Evolutionary conservation across 1,140 invertebrate species (phyloP).

Genomic region (Pollicipes pollicipes): DNA sequence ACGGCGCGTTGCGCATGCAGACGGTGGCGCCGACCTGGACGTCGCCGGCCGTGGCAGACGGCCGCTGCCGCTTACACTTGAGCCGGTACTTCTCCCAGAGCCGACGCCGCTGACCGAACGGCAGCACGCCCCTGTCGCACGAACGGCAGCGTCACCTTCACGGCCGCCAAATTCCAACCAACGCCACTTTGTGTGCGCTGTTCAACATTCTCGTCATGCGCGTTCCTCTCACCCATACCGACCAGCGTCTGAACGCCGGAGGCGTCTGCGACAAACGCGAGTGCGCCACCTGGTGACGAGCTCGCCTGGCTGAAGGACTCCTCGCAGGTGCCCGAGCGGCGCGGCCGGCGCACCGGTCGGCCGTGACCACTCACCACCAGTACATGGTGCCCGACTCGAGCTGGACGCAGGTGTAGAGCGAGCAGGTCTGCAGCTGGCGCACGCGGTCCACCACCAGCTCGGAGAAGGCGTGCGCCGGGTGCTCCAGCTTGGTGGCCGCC

Average conservation of each 20-base stretch:
- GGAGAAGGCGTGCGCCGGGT: slow-evolving; percentile 60
- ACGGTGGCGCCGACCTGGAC: slow-evolving; percentile 24
- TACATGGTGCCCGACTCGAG: slow-evolving; percentile 80
- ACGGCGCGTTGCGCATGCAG: slow-evolving; percentile 79
- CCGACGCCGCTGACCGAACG: slow-evolving; percentile 82
- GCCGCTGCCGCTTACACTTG: slow-evolving; percentile 68
- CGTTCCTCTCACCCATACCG: no score
- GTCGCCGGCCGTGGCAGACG: slow-evolving; percentile 32
- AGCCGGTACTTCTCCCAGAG: slow-evolving; percentile 86
- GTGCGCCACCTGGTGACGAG: no score
- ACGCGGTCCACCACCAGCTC: slow-evolving; percentile 55
- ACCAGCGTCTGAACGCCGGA: no score
- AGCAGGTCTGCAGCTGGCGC: slow-evolving; percentile 70
- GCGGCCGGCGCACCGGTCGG: no score
- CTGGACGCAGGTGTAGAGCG: slow-evolving; percentile 78
- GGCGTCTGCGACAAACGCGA: no score
- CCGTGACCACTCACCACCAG: slow-evolving; percentile 63
- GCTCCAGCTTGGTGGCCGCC: slow-evolving; percentile 68
- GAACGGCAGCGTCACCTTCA: slow-evolving; percentile 35
- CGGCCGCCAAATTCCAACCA: no score
- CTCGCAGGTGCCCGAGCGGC: no score
- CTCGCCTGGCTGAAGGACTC: no score
- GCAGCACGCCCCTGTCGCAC: slow-evolving; percentile 74
- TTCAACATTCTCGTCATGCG: no score
- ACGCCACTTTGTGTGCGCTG: no score